Conservation (phyloP, 2,888 invertebrate genomes). For the Achlya flavicornis region DNA sequence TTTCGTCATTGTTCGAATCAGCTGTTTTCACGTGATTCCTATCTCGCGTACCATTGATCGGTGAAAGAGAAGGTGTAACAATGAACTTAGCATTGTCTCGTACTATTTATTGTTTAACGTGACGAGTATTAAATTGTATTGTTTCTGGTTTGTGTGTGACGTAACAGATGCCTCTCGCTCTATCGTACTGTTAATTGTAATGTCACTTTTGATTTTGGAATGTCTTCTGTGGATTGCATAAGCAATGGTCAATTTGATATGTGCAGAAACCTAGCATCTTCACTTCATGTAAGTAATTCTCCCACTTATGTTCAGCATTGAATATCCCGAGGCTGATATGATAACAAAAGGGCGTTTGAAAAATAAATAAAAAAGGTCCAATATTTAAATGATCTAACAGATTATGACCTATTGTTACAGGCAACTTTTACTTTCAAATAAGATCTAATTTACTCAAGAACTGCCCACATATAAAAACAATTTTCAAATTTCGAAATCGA, state of each 20-base stretch:
- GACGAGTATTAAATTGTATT: slow-evolving; percentile 64
- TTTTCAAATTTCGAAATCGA: slow-evolving; percentile 2
- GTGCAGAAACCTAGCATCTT: not conserved
- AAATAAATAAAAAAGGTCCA: too few relatives aligned
- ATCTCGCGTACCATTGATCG: slow-evolving; percentile 67
- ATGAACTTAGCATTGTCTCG: slow-evolving; percentile 69
- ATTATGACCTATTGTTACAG: too few relatives aligned
- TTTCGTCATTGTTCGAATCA: slow-evolving; percentile 79
- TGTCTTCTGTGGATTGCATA: not conserved
- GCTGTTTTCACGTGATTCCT: slow-evolving; percentile 75
- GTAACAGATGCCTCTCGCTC: slow-evolving; percentile 48
- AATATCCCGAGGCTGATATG: too few relatives aligned
- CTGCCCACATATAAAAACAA: not conserved
- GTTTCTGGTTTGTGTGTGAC: slow-evolving; percentile 55
- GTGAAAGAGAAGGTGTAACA: slow-evolving; percentile 68
- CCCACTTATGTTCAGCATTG: too few relatives aligned
- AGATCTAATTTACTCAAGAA: too few relatives aligned
- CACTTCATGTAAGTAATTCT: not conserved
- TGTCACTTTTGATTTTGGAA: slow-evolving; percentile 4
- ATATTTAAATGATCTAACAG: too few relatives aligned
- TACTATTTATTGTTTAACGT: slow-evolving; percentile 51
- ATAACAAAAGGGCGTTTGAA: too few relatives aligned
- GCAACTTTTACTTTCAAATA: not conserved
- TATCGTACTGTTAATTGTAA: slow-evolving; percentile 24
- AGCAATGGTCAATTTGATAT: not conserved